Evolutionary conservation across 2,797 vertebrate genomes (phyloP).

Genomic region (Gymnopithys bicolor): DNA sequence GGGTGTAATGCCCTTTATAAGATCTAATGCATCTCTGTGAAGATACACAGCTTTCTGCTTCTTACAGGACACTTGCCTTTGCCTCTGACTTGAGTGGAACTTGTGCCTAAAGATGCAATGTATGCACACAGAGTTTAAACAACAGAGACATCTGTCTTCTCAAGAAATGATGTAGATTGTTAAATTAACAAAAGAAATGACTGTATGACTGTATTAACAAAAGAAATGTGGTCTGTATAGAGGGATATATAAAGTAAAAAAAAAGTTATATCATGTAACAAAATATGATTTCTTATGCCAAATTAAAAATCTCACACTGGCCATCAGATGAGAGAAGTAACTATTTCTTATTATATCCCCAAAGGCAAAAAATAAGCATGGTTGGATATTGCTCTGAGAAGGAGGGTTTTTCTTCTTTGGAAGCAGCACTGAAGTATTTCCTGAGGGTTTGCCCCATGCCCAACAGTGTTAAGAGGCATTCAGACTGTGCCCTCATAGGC

Average conservation of each 20-base stretch:
- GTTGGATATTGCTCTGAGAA: neutral
- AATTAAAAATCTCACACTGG: neutral
- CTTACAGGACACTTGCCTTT: neutral
- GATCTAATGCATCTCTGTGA: neutral
- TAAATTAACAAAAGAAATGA: neutral
- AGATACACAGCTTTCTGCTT: neutral
- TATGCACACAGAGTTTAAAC: neutral
- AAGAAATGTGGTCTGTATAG: neutral
- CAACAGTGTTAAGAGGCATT: neutral
- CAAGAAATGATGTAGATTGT: neutral
- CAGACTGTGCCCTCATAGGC: neutral
- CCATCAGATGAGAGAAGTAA: neutral
- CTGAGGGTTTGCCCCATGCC: neutral
- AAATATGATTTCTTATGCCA: neutral
- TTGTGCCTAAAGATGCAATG: neutral
- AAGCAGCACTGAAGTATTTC: neutral
- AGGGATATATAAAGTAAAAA: neutral
- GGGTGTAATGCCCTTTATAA: neutral
- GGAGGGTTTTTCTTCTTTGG: neutral
- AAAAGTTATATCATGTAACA: neutral
- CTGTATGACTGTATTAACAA: neutral
- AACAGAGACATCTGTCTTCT: neutral
- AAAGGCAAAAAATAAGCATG: neutral
- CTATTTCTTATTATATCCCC: neutral
- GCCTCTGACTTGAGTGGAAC: neutral